Evolutionary conservation across 2,113 vertebrate genomes (phyloP).

Genomic region (Solea senegalensis): DNA sequence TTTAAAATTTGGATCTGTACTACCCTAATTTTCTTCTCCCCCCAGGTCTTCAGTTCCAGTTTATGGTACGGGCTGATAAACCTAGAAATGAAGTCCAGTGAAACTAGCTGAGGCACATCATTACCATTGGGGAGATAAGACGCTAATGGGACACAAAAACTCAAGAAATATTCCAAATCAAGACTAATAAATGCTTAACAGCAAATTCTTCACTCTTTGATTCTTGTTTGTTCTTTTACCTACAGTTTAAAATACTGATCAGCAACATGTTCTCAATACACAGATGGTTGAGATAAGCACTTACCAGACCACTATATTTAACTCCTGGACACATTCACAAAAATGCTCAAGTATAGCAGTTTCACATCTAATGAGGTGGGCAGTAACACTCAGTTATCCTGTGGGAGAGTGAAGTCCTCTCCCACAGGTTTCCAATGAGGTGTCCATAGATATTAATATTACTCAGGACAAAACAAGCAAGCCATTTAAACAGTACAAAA

Average conservation of each 20-base stretch:
- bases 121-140: not conserved
- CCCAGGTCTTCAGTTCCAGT: slow-evolving; percentile 15
- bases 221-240: slow-evolving; percentile 1
- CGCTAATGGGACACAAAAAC: not conserved
- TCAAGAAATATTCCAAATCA: not conserved
- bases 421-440: slow-evolving; percentile 57
- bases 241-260: slow-evolving; percentile 37
- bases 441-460: slow-evolving; percentile 69
- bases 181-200: slow-evolving; percentile 25
- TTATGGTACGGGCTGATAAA: not conserved
- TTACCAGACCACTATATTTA: slow-evolving; percentile 72
- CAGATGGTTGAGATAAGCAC: slow-evolving; percentile 55
- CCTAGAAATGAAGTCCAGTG: not conserved
- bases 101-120: not conserved
- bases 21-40: not conserved
- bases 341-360: slow-evolving; percentile 61
- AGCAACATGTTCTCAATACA: slow-evolving; percentile 53
- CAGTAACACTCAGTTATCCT: slow-evolving; percentile 53
- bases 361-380: slow-evolving; percentile 63
- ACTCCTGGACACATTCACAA: slow-evolving; percentile 57
- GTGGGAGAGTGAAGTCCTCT: slow-evolving; percentile 51
- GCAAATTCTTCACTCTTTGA: not conserved
- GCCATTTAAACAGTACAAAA: slow-evolving; percentile 77
- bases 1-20: not conserved
- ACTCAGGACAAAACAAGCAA: slow-evolving; percentile 72